Evolutionary conservation across 1,140 invertebrate species (phyloP).

Genomic region (Drosophila ogumai): DNA sequence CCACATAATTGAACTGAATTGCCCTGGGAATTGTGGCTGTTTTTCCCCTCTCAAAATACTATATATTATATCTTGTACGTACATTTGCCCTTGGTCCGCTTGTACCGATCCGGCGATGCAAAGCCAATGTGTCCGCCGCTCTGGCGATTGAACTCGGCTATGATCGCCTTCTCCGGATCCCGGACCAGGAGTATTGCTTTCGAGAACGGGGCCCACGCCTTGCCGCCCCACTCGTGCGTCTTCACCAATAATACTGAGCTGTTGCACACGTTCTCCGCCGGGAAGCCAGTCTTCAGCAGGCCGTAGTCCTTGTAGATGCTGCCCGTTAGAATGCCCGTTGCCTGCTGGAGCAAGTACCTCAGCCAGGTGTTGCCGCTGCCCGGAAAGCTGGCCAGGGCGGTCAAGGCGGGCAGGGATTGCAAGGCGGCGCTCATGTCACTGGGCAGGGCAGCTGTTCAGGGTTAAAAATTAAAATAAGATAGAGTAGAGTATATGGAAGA

Average conservation of each 20-base stretch:
- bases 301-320: conserved; percentile 92
- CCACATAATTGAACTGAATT: neutral
- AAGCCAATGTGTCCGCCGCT: conserved; percentile 90
- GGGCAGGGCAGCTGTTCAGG: conserved; percentile 49
- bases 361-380: conserved; percentile 94
- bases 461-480: neutral
- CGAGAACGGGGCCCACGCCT: conserved; percentile 87
- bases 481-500: neutral
- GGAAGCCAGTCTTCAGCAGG: conserved; percentile 90
- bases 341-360: conserved; percentile 91
- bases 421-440: conserved; percentile 58
- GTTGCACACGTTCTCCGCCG: conserved; percentile 90
- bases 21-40: neutral
- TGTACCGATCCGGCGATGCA: conserved; percentile 88
- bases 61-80: conserved; percentile 54
- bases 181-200: conserved; percentile 90
- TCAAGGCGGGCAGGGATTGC: conserved; percentile 64
- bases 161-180: conserved; percentile 89
- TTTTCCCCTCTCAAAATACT: no score
- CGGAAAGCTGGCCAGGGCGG: conserved; percentile 90
- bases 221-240: conserved; percentile 90
- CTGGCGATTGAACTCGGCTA: conserved; percentile 90
- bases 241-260: conserved; percentile 92
- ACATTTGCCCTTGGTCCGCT: conserved; percentile 88
- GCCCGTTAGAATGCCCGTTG: conserved; percentile 90